Evolutionary conservation across 2,888 invertebrate genomes (phyloP).

Genomic region (Automeris io): DNA sequence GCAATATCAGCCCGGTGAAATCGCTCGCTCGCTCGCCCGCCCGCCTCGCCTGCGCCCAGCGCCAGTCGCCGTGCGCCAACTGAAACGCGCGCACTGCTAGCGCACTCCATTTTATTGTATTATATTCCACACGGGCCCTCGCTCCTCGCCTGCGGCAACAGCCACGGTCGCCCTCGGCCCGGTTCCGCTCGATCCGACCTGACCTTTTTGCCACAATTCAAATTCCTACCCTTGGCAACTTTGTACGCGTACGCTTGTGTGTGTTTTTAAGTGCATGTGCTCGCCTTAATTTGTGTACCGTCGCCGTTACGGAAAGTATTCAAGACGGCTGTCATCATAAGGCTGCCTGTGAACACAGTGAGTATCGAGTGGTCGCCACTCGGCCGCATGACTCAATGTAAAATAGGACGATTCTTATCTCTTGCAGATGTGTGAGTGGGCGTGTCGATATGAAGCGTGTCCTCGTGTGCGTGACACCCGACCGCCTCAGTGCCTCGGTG

Average conservation of each 20-base stretch:
- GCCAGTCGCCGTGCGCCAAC: constrained; percentile 76
- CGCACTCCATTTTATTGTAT: constrained; percentile 68
- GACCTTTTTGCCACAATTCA: constrained; percentile 30
- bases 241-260: constrained; percentile 18
- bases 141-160: constrained; percentile 36
- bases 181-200: constrained; percentile 35
- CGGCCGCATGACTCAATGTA: constrained; percentile 69
- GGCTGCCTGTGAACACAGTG: constrained; percentile 74
- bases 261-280: constrained; percentile 50
- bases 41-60: constrained; percentile 74
- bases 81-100: constrained; percentile 75
- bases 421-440: constrained; percentile 46
- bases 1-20: constrained; percentile 76
- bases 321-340: constrained; percentile 75
- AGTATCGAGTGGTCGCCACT: constrained; percentile 66
- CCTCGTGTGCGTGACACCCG: constrained; percentile 63
- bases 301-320: constrained; percentile 54
- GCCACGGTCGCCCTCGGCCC: no score
- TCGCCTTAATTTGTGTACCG: constrained; percentile 52
- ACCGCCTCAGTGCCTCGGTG: constrained; percentile 43
- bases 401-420: constrained; percentile 77
- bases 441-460: constrained; percentile 34
- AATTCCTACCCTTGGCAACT: constrained; percentile 30
- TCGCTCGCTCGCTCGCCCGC: constrained; percentile 74
- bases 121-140: constrained; percentile 53